Base-by-base conservation (phyloP, 1,140 invertebrate species). In the Papilio machaon region DNA sequence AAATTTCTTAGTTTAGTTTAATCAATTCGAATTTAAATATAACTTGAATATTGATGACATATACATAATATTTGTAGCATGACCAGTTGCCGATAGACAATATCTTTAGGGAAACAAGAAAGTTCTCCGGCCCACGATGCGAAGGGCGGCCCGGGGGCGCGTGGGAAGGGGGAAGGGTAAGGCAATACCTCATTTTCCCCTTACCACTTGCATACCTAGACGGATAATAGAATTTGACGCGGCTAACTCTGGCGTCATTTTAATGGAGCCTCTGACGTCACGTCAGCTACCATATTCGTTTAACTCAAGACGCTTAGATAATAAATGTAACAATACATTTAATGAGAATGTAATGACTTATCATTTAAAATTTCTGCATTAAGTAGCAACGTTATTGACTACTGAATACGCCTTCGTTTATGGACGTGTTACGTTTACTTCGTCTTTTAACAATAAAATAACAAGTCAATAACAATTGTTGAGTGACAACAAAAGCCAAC, bases 401-500 rank as follows among this genome's bases (percentile, higher is more conserved):
- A 58, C 54, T 58, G 8, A 19, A 54, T 54, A n/a, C 52, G 17
- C 17, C 17, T n/a, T 17, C 6, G 4, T n/a, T 54, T 54, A 54
- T 58, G 13, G 54, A n/a, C 54, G 19, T 58, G 54, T 58, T 19
- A 19, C 19, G n/a, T 19, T 58, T 58, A 58, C 54, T 58, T 58
- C 7, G 38, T 17, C n/a, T 17, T 52, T 52, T 52, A 58, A n/a
- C 17, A 58, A 58, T 17, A 58, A 58, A 58, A 58, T 58, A 58
- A 54, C 52, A 64, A 67, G 64, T 35, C 64, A 52, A 75, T 49
- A 47, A 75, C n/a, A 75, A 49, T 75, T 75, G 19, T 52, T 19
- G 47, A 30, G 49, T 54, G 46, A 76, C 77, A 82, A 82, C 75
- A 85, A 85, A 82, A 74, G 30, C 64, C 30, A 17, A 81, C 64